Percentiles rank a stretch among this genome's conserved stretches.
Conservation (phyloP, 2,113 vertebrate genomes). For the Corvus hawaiiensis region DNA sequence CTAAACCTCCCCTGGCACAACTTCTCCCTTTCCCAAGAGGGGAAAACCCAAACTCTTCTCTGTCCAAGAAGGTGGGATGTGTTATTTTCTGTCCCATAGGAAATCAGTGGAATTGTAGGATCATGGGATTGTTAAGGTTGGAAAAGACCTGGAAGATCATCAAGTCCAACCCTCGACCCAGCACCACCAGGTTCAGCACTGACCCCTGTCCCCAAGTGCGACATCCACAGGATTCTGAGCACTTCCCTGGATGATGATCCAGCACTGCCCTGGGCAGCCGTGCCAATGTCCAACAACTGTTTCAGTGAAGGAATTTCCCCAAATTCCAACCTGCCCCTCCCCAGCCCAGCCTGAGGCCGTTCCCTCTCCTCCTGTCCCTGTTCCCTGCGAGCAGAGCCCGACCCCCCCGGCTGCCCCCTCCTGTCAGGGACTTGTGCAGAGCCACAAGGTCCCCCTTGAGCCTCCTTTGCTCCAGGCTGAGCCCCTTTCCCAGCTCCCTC, state of each 20-base stretch:
- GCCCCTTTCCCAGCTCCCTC: background rate
- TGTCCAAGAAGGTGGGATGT: background rate
- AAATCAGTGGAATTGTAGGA: background rate
- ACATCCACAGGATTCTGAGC: background rate
- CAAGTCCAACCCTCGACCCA: background rate
- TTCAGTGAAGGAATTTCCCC: rapidly evolving
- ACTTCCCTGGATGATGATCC: background rate
- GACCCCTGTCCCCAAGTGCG: background rate
- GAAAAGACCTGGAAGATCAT: background rate
- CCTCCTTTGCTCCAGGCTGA: background rate
- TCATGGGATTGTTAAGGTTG: background rate
- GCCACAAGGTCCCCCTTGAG: background rate
- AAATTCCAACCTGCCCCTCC: rapidly evolving
- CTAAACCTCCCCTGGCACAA: background rate
- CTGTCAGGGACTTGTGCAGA: background rate
- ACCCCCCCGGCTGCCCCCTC: background rate
- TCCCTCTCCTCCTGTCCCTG: background rate
- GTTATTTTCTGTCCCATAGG: background rate
- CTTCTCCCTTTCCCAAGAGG: background rate
- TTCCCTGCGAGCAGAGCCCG: background rate
- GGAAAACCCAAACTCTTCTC: background rate
- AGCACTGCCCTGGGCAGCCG: background rate
- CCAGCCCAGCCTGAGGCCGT: background rate
- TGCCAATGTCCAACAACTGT: rapidly evolving
- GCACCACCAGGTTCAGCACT: background rate